Base-by-base conservation (phyloP, 1,140 invertebrate species). In the Drosophila virilis region DNA sequence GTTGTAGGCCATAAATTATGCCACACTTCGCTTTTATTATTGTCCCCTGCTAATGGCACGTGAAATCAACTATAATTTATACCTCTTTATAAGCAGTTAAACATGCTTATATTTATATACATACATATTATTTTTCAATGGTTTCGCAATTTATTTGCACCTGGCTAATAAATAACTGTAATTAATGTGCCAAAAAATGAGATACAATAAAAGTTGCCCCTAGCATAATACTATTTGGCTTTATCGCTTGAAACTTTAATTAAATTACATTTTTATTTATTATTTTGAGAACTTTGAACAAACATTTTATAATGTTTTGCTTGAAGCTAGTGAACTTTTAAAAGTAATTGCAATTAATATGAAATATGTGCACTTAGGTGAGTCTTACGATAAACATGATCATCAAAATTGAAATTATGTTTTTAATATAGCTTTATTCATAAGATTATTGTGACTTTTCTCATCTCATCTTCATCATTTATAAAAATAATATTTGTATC, bases 1-100 rank as follows among this genome's bases (percentile, higher is more conserved):
- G 71, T 69, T 74, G 65, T 64, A 51, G 22, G 60, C 68, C 73
- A 75, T 75, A 75, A 75, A 75, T 75, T 75, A 71, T 75, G 38
- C 15, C 66, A 74, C 59, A 74, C 72, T 62, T 62, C 71, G 52
- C 67, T 46, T 38, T 58, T 50, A 57, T 58, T 58, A 43, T 64
- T 71, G 73, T 58, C 38, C 52, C 45, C 15, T 40, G 28, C 59
- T 65, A 71, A 64, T 75, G 67, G 48, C 68, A 71, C 55, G 40
- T 64, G 48, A 62, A 75, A 75, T 75, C 73, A 64, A 60, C 35
- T 64, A 60, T 75, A 65, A 75, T 71, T 75, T 75, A 75, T 75
- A 74, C 40, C 54, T 10, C 32, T 60, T 52, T 59, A 59, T 67
- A 59, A 60, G 52, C 45, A 57, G 37, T 74, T 75, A 58, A 73